Evolutionary conservation across 35 echinoderm and acorn worm genomes (phyloP), one percentile per base, ranked within the genome.

Genomic region (Strongylocentrotus purpuratus): DNA sequence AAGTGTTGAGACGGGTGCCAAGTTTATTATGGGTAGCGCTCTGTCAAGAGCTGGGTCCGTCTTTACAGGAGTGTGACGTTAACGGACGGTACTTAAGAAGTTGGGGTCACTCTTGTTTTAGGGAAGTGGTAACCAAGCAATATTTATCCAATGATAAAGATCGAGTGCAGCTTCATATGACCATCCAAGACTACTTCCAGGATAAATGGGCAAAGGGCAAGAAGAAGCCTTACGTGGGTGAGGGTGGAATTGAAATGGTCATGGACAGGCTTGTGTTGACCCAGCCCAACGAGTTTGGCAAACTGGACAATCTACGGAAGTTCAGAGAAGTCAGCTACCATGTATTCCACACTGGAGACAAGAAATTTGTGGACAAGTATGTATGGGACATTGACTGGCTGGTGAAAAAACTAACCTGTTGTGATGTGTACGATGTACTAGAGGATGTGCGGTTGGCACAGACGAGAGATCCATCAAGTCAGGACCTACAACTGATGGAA

Each of bases 311-410:
- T 93, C 48, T 97, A 18, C 92, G 98, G 28, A 95, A 92, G 88
- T 96, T 96, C 65, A 94, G 96, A 33, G 98, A 99, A 95, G 92
- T 99, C 17, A 95, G 95, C 5, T 99, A 97, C 96, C 98, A 99
- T 88, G 95, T 96, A 4, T 97, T 97, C 61, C 59, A 96, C 35
- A 93, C 94, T 35, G 98, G 98, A 12, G 98, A 99, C 33, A 95
- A 97, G 86, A 95, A 97, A 50, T 99, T 96, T 94, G 94, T 94
- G 35, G 95, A 97, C 41, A 94, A 96, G 58, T 97, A 97, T 86
- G 90, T 99, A 31, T 99, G 98, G 98, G 94, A 99, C 59, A 93
- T 95, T 7, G 95, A 97, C 2, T 99, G 98, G 98, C 18, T 99
- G 31, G 92, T 86, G 35, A 28, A 86, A 60, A 99, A 99, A 92